A percentile compares a stretch with the other conserved stretches of the same genome.
phyloP scores from a whole-genome alignment of 1,140 invertebrate genomes.

The Sycobia sp. region DNA sequence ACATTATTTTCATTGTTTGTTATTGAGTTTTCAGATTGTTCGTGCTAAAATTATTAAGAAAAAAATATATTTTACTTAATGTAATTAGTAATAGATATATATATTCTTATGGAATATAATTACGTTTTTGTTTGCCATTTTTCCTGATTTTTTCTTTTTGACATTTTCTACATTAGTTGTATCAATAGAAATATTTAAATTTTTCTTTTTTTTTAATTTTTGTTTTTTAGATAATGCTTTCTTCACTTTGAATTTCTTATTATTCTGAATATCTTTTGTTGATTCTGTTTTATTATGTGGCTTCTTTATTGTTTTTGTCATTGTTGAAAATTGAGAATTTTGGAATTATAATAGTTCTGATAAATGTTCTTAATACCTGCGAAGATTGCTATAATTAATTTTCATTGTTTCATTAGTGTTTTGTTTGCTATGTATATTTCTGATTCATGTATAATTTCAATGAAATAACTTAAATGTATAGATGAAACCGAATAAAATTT shows the following conservation, averaged over 20 bases:
- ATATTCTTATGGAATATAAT: not conserved
- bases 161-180: not conserved
- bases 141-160: not conserved
- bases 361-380: no score
- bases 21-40: slow-evolving; percentile 3
- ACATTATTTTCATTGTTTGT: no score
- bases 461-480: no score
- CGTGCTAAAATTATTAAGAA: not conserved
- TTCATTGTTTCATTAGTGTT: no score
- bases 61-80: no score
- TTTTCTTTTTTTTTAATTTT: not conserved
- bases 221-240: not conserved
- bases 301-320: not conserved
- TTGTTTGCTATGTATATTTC: no score
- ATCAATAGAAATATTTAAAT: not conserved
- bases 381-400: no score
- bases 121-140: not conserved
- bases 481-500: no score
- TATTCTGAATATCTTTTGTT: not conserved
- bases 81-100: not conserved
- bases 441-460: no score
- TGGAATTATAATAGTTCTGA: no score
- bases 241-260: not conserved
- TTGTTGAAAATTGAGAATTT: no score
- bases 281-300: not conserved